phyloP scores from a whole-genome alignment of 2,888 invertebrate genomes.

The Acholoe squamosa region DNA sequence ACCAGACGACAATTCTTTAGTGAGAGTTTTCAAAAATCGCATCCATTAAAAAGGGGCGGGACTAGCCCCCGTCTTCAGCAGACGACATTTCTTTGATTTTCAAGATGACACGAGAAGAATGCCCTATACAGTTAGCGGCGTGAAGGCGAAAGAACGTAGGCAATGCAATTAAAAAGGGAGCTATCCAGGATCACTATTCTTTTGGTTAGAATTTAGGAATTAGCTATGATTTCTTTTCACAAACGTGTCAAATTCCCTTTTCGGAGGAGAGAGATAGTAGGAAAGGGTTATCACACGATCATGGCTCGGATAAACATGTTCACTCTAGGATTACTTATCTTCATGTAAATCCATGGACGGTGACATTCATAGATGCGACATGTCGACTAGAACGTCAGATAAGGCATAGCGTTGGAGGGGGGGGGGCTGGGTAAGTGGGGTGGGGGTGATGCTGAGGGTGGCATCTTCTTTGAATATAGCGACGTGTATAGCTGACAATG shows the following conservation, averaged over 20 bases:
- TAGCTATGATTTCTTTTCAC: too few species aligned
- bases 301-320: neutral
- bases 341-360: neutral
- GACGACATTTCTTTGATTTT: conserved; percentile 27
- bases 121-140: neutral
- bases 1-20: too few species aligned
- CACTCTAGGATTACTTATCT: neutral
- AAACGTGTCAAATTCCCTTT: too few species aligned
- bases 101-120: conserved; percentile 21
- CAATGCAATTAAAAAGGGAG: too few species aligned
- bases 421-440: neutral
- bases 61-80: neutral
- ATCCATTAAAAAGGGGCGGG: too few species aligned
- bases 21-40: too few species aligned
- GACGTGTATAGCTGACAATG: neutral
- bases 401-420: neutral
- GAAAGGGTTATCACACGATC: neutral
- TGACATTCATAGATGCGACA: neutral
- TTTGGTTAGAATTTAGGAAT: too few species aligned
- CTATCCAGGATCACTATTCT: too few species aligned
- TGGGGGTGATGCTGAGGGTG: neutral
- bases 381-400: neutral
- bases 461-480: conserved; percentile 22
- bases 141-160: neutral
- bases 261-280: too few species aligned